Percentiles rank a stretch among this genome's conserved stretches.
These are phyloP conservation scores for Oscarella lobularis DNA, from an alignment of 37 sponge, comb jelly and placozoan genomes.

Conservation along the genomic window DNA sequence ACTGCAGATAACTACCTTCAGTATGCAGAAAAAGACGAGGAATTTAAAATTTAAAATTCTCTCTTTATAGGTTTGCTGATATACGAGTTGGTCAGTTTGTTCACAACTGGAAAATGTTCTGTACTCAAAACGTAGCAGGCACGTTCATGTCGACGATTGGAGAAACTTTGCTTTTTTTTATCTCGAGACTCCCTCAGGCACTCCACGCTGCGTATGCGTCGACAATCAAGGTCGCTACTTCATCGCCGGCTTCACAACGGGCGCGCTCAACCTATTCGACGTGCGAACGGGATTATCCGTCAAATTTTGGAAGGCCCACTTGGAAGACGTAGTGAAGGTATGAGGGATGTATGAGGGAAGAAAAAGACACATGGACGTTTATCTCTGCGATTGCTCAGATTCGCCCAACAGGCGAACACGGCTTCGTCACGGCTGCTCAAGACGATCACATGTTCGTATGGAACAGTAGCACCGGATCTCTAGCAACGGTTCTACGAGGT, in stretches of 20 bases:
- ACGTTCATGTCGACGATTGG: too few relatives aligned
- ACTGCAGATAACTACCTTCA: not conserved
- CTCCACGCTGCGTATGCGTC: not conserved
- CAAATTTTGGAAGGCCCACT: not conserved
- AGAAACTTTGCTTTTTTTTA: too few relatives aligned
- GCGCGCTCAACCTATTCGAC: not conserved
- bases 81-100: not conserved
- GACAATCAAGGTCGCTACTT: not conserved
- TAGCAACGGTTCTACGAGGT: not conserved
- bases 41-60: too few relatives aligned
- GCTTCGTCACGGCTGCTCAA: not conserved
- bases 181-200: not conserved
- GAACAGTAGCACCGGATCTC: not conserved
- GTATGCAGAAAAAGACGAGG: too few relatives aligned
- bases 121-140: too few relatives aligned
- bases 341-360: too few relatives aligned
- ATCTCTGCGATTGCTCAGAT: too few relatives aligned
- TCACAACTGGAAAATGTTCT: not conserved
- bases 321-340: not conserved
- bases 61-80: not conserved
- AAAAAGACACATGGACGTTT: too few relatives aligned
- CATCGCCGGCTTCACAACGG: not conserved
- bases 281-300: not conserved
- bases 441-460: not conserved
- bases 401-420: not conserved